These are phyloP conservation scores for Leptestheria dahalacensis DNA, from an alignment of 1,140 invertebrate species.

Conservation along the genomic window DNA sequence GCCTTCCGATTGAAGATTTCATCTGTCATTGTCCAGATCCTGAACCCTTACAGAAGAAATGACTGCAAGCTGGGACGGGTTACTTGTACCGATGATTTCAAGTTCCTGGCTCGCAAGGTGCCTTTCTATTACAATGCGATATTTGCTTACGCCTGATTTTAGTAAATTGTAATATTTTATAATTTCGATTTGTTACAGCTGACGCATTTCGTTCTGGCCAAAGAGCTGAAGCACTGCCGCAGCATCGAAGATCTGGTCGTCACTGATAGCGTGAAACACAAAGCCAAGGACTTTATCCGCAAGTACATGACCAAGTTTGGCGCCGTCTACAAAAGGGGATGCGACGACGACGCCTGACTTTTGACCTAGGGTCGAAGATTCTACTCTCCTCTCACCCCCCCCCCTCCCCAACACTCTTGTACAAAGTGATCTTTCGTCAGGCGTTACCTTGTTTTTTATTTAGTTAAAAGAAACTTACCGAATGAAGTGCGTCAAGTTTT, in stretches of 20 bases:
- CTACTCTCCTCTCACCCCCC: too few species aligned
- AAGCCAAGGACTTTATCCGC: slow-evolving; percentile 84
- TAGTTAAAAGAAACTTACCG: too few species aligned
- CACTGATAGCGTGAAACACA: slow-evolving; percentile 81
- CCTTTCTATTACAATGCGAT: slow-evolving; percentile 19
- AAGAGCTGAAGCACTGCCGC: slow-evolving; percentile 84
- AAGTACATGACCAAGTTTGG: slow-evolving; percentile 93
- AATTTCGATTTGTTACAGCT: slow-evolving; percentile 63
- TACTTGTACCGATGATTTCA: slow-evolving; percentile 80
- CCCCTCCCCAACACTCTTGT: too few species aligned
- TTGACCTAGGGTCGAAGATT: too few species aligned
- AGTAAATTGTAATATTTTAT: slow-evolving; percentile 15
- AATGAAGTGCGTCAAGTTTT: too few species aligned
- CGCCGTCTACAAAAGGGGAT: slow-evolving; percentile 28
- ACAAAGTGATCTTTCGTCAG: too few species aligned
- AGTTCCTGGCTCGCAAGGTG: slow-evolving; percentile 89
- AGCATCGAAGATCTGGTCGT: slow-evolving; percentile 72
- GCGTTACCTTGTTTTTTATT: too few species aligned
- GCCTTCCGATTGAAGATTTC: slow-evolving; percentile 77
- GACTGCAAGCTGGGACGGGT: slow-evolving; percentile 75
- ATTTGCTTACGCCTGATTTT: slow-evolving; percentile 15
- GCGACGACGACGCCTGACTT: slow-evolving; percentile 13
- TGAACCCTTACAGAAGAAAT: slow-evolving; percentile 74
- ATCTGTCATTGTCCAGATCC: slow-evolving; percentile 67
- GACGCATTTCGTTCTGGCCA: slow-evolving; percentile 90